A percentile compares a stretch with the other conserved stretches of the same genome.
Conservation (phyloP, 2,113 vertebrate genomes). For the Progne subis region DNA sequence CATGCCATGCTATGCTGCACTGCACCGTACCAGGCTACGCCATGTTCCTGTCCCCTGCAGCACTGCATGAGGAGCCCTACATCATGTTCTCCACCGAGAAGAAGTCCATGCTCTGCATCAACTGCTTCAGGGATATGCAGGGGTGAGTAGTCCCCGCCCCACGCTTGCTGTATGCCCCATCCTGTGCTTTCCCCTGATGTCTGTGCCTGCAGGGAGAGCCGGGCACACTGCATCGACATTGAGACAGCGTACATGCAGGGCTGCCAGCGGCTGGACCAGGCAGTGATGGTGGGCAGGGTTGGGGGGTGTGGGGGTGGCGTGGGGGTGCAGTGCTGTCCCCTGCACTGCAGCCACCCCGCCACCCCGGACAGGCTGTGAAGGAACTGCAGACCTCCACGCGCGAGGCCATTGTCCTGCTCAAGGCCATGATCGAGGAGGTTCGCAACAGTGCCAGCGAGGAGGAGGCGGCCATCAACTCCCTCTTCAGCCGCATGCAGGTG, state of each 20-base stretch:
- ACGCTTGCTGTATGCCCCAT: fast-evolving
- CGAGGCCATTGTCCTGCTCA: conserved; percentile 88
- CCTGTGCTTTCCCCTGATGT: fast-evolving
- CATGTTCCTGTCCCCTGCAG: conserved; percentile 58
- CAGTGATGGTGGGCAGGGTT: conserved; percentile 81
- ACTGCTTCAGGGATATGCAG: conserved; percentile 96
- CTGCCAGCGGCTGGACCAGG: conserved; percentile 92
- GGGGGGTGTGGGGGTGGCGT: fast-evolving
- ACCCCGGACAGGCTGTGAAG: conserved; percentile 83
- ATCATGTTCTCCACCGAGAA: conserved; percentile 95
- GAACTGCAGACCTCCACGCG: conserved; percentile 88
- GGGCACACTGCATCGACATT: conserved; percentile 92
- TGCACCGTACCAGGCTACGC: fast-evolving
- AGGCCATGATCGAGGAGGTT: conserved; percentile 92
- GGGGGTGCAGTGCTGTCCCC: not conserved
- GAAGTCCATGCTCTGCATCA: conserved; percentile 94
- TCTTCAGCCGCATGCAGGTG: conserved; percentile 91
- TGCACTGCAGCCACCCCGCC: fast-evolving
- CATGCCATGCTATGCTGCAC: fast-evolving
- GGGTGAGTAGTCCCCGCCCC: conserved; percentile 75
- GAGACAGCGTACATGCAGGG: conserved; percentile 91
- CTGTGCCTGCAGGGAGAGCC: conserved; percentile 79
- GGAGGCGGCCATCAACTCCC: conserved; percentile 85
- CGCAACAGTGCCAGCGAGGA: conserved; percentile 87
- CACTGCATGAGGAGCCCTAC: conserved; percentile 90